Conservation (phyloP, 2,797 vertebrate genomes). For the Myioborus melanocephalus region DNA sequence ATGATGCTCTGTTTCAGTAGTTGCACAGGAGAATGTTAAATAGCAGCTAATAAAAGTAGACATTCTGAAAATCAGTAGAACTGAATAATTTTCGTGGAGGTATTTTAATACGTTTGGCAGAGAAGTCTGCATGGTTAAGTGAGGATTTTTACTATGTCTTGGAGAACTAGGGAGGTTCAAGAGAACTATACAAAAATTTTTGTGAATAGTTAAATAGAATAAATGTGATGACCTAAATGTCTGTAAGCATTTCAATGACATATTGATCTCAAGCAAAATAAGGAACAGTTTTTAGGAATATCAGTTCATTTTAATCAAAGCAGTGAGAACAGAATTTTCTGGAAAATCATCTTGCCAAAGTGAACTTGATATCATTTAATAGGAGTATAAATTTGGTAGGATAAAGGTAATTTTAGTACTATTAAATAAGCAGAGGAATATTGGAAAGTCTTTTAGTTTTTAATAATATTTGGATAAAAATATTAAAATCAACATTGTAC, state of each 20-base stretch:
- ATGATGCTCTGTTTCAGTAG: constrained; percentile 17
- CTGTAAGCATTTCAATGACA: neutral
- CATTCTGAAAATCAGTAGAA: constrained; percentile 59
- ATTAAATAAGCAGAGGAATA: constrained; percentile 1
- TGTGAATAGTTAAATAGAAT: neutral
- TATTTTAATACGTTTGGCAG: constrained; percentile 61
- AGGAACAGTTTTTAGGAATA: neutral
- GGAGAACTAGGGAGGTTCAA: neutral
- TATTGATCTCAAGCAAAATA: neutral
- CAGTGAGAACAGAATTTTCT: neutral
- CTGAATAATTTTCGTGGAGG: constrained; percentile 44
- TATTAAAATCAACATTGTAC: neutral
- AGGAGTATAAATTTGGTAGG: neutral
- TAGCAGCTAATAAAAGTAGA: constrained; percentile 63
- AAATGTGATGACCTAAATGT: neutral
- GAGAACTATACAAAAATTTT: neutral
- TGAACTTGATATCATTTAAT: neutral
- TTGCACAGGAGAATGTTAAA: constrained; percentile 39
- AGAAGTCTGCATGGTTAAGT: constrained; percentile 11
- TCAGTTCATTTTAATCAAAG: constrained; percentile 7
- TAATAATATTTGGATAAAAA: constrained; percentile 26
- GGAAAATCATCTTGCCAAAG: constrained; percentile 27
- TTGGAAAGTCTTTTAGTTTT: neutral
- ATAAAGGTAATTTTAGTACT: neutral
- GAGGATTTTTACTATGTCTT: neutral